Percentiles rank a stretch among this genome's conserved stretches.
Conservation (phyloP, 2,113 vertebrate genomes). For the Pluvianellus socialis region DNA sequence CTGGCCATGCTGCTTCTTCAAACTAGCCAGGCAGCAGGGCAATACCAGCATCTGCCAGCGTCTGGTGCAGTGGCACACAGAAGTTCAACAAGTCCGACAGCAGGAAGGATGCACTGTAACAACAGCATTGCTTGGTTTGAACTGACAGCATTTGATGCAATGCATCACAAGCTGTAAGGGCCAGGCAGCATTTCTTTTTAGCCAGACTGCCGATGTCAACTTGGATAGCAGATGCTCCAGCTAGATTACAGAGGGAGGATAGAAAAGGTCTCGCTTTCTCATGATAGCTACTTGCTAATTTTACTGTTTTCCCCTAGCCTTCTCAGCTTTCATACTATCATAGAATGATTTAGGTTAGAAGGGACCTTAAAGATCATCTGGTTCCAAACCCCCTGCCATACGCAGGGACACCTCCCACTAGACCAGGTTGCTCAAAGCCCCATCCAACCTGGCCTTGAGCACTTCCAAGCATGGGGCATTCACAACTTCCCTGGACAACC, state of each 20-base stretch:
- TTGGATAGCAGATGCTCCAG: neutral
- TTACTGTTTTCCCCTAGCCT: neutral
- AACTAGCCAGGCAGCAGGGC: neutral
- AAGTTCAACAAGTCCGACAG: neutral
- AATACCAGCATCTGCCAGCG: neutral
- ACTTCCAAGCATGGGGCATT: neutral
- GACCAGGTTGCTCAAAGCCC: neutral
- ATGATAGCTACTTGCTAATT: neutral
- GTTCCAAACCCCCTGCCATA: neutral
- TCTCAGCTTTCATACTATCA: neutral
- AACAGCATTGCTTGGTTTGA: neutral
- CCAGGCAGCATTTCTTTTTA: neutral
- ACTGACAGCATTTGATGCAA: neutral
- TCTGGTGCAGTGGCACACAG: neutral
- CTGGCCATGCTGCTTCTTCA: neutral
- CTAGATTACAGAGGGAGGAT: neutral
- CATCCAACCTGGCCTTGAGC: neutral
- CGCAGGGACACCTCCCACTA: neutral
- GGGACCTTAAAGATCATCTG: neutral
- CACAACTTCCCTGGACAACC: neutral
- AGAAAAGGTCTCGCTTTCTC: neutral
- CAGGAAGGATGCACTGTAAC: neutral
- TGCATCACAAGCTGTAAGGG: neutral
- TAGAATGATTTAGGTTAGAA: neutral
- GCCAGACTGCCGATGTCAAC: neutral